phyloP scores from a whole-genome alignment of 2,797 vertebrate species.

The Sibirionetta formosa region DNA sequence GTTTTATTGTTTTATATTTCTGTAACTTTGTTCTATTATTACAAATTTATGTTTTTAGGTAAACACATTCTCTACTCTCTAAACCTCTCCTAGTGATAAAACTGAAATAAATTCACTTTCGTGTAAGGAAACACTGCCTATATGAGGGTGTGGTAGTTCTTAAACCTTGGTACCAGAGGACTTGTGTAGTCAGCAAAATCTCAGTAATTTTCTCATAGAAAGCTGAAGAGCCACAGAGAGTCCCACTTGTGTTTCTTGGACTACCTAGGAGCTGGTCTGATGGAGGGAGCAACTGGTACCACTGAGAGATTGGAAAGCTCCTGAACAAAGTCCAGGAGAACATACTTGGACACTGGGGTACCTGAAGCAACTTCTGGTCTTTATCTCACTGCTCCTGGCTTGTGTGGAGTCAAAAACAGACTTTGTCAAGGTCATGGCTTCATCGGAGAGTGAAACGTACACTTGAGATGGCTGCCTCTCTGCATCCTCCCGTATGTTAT shows the following conservation, averaged over 20 bases:
- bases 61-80: background rate
- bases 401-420: background rate
- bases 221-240: background rate
- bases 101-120: background rate
- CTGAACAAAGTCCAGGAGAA: background rate
- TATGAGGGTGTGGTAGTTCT: background rate
- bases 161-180: fast-evolving
- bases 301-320: background rate
- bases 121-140: background rate
- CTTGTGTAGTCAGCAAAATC: background rate
- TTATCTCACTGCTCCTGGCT: background rate
- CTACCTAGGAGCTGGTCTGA: background rate
- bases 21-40: background rate
- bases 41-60: background rate
- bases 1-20: background rate
- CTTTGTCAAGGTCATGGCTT: background rate
- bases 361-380: background rate
- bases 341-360: background rate
- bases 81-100: background rate
- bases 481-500: fast-evolving
- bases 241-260: background rate
- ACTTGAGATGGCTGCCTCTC: background rate
- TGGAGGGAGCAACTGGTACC: background rate
- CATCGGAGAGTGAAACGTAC: background rate
- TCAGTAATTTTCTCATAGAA: background rate